These are phyloP conservation scores for Amorpha juglandis DNA, from an alignment of 2,888 invertebrate species.

Conservation along the genomic window DNA sequence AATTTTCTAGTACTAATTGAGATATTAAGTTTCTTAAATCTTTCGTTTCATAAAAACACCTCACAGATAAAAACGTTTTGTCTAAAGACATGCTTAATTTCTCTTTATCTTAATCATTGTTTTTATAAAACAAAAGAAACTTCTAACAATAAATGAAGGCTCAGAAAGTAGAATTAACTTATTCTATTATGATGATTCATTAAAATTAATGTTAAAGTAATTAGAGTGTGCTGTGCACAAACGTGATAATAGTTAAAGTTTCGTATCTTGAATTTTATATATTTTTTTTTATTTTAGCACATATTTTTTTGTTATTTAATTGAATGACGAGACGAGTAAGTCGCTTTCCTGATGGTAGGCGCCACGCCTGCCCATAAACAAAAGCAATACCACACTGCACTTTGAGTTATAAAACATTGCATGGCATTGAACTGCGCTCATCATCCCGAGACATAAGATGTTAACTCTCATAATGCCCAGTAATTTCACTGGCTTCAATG, in stretches of 20 bases:
- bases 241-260: no score
- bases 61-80: neutral
- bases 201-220: neutral
- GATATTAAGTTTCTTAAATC: neutral
- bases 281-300: neutral
- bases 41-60: neutral
- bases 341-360: no score
- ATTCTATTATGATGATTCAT: neutral
- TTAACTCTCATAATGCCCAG: no score
- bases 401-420: no score
- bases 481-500: no score
- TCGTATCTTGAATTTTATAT: no score
- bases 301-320: no score
- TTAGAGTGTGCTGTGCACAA: neutral
- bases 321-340: no score
- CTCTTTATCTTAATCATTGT: slow-evolving; percentile 4
- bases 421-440: no score
- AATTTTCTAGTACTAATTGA: neutral
- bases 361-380: no score
- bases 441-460: no score
- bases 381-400: no score
- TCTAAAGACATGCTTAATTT: slow-evolving; percentile 7
- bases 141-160: neutral
- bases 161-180: neutral
- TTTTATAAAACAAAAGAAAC: slow-evolving; percentile 1